Evolutionary conservation across 2,888 invertebrate species (phyloP).

Genomic region (Polydrusus tereticollis): DNA sequence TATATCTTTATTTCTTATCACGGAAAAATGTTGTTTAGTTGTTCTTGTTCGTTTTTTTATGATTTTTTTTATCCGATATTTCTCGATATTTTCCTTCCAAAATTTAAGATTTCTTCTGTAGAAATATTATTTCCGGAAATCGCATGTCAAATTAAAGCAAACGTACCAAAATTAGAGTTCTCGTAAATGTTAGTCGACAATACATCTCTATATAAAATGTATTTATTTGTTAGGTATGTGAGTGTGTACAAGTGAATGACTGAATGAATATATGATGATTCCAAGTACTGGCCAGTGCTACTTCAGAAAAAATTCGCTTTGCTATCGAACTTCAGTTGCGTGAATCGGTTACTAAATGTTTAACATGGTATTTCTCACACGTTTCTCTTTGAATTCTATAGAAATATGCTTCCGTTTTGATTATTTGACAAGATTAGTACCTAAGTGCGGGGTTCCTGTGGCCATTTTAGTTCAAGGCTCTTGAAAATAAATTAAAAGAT

Average conservation of each 20-base stretch:
- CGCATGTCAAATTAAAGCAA: too few relatives aligned
- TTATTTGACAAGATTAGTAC: not conserved
- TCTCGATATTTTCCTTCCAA: too few relatives aligned
- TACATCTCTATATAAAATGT: constrained; percentile 23
- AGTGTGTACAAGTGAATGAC: constrained; percentile 3
- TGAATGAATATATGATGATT: constrained; percentile 25
- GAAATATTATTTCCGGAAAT: too few relatives aligned
- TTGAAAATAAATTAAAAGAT: too few relatives aligned
- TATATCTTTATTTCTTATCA: too few relatives aligned
- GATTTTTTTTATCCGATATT: too few relatives aligned
- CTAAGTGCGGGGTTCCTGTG: not conserved
- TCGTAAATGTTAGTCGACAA: too few relatives aligned
- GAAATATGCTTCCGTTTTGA: constrained; percentile 12
- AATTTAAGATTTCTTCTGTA: too few relatives aligned
- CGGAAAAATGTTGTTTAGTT: too few relatives aligned
- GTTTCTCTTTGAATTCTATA: not conserved
- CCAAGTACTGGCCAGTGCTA: constrained; percentile 25
- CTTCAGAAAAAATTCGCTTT: constrained; percentile 14
- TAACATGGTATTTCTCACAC: constrained; percentile 2
- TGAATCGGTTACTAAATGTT: not conserved
- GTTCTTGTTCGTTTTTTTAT: too few relatives aligned
- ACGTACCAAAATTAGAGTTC: too few relatives aligned
- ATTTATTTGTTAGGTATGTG: constrained; percentile 12
- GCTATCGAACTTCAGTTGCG: constrained; percentile 11
- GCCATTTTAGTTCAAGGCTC: too few relatives aligned